Percentiles rank a stretch among this genome's conserved stretches.
These are phyloP conservation scores for Phalera bucephala DNA, from an alignment of 2,888 invertebrate species.

Conservation along the genomic window DNA sequence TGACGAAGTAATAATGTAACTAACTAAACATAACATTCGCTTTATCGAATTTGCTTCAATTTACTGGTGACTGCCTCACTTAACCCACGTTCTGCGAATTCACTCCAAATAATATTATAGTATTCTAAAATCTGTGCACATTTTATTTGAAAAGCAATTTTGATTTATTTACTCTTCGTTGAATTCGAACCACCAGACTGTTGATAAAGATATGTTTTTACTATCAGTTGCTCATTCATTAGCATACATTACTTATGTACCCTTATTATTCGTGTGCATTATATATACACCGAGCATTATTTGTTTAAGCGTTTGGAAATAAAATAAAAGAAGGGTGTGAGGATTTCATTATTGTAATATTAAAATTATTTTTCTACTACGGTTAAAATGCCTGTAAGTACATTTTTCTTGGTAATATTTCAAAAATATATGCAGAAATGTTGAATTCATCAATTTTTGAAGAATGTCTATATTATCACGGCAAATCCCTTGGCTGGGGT, in stretches of 20 bases:
- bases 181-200: constrained; percentile 45
- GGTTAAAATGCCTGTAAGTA: no score
- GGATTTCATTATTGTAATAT: no score
- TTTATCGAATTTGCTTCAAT: constrained; percentile 26
- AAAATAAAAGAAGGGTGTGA: no score
- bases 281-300: no score
- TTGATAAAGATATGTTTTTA: constrained; percentile 48
- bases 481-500: no score
- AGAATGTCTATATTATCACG: no score
- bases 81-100: constrained; percentile 17
- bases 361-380: no score
- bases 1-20: constrained; percentile 8
- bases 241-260: constrained; percentile 18
- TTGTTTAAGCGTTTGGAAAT: no score
- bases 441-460: no score
- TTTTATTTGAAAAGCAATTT: constrained; percentile 40
- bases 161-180: constrained; percentile 32
- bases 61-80: constrained; percentile 28
- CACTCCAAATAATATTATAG: constrained; percentile 19
- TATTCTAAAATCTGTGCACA: constrained; percentile 23
- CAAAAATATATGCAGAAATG: no score
- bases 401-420: no score
- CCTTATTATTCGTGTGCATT: background rate
- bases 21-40: constrained; percentile 11
- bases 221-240: constrained; percentile 20